phyloP scores from a whole-genome alignment of 2,888 invertebrate species.

The Aspidiotus rigidus region DNA sequence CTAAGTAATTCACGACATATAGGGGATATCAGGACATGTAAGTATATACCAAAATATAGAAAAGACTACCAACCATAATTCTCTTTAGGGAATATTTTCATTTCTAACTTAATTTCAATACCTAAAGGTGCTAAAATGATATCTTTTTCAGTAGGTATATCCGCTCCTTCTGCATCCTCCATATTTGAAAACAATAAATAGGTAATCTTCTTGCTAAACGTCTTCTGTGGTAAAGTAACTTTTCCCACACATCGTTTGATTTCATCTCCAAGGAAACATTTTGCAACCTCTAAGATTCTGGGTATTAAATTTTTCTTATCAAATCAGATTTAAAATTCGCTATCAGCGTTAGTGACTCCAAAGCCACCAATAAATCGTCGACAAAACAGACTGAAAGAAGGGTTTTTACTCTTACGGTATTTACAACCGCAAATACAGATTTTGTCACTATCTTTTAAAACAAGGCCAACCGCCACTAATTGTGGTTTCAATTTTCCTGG shows the following conservation, averaged over 20 bases:
- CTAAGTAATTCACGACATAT: too few relatives aligned
- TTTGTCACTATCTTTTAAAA: not conserved
- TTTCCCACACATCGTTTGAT: not conserved
- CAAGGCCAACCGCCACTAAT: not conserved
- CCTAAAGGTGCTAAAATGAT: not conserved
- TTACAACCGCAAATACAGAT: not conserved
- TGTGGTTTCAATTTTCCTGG: not conserved
- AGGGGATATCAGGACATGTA: too few relatives aligned
- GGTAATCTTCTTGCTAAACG: not conserved
- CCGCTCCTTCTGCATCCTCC: not conserved
- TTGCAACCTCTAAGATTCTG: not conserved
- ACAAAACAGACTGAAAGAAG: not conserved
- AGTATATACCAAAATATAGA: too few relatives aligned
- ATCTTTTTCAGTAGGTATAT: not conserved
- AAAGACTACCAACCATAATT: too few relatives aligned
- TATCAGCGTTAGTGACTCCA: not conserved
- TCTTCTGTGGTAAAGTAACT: not conserved
- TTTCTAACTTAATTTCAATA: too few relatives aligned
- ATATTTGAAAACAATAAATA: not conserved
- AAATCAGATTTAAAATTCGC: not conserved
- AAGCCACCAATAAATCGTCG: not conserved
- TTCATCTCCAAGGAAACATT: not conserved
- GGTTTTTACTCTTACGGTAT: not conserved
- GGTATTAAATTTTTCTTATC: not conserved
- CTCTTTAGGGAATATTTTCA: too few relatives aligned